A percentile compares a stretch with the other conserved stretches of the same genome.
Conservation (phyloP, 2,113 vertebrate genomes). For the Equus przewalskii region DNA sequence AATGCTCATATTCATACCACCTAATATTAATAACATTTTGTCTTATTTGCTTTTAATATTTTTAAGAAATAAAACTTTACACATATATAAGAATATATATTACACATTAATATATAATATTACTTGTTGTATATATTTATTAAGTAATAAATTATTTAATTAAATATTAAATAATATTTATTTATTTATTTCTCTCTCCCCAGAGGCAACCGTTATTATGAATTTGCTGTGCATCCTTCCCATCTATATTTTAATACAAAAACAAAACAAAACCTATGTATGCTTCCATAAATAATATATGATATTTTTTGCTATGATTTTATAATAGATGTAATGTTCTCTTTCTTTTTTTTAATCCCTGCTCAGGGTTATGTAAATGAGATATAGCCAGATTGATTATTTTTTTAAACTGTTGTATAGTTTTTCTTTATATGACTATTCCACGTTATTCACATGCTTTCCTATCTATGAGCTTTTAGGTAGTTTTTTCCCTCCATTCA, state of each 20-base stretch:
- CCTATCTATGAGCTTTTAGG: background rate
- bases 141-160: constrained; percentile 53
- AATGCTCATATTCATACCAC: background rate
- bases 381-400: background rate
- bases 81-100: background rate
- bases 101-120: constrained; percentile 21
- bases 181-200: background rate
- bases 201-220: constrained; percentile 5
- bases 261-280: background rate
- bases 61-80: constrained; percentile 18
- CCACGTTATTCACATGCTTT: background rate
- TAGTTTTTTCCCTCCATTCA: background rate
- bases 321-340: constrained; percentile 27
- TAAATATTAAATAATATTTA: constrained; percentile 56
- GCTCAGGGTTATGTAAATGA: constrained; percentile 12
- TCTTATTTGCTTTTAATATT: constrained; percentile 37
- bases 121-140: background rate
- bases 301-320: constrained; percentile 29
- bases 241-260: constrained; percentile 55
- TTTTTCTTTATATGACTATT: constrained; percentile 9
- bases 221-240: background rate
- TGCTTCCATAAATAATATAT: constrained; percentile 36
- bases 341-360: background rate
- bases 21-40: background rate
- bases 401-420: background rate